Evolutionary conservation across 2,113 vertebrate species (phyloP).

Genomic region (Actinemys pallida): DNA sequence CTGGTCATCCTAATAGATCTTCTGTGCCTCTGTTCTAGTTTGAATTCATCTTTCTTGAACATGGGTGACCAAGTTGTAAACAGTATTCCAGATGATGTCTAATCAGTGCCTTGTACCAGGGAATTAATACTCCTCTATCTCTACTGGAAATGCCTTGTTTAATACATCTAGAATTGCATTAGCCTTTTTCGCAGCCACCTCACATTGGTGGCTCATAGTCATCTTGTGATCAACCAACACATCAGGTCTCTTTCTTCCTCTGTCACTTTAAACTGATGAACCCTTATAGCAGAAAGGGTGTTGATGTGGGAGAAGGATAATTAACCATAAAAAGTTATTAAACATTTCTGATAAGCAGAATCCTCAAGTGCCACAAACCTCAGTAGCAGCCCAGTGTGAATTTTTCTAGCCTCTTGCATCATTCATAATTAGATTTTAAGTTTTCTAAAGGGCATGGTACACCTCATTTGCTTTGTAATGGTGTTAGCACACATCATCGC

Average conservation of each 20-base stretch:
- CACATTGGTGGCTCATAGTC: not conserved
- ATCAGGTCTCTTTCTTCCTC: not conserved
- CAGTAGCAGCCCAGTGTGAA: not conserved
- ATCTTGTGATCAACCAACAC: not conserved
- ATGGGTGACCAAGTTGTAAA: not conserved
- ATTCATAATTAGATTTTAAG: not conserved
- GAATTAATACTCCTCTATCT: not conserved
- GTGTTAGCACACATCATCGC: not conserved
- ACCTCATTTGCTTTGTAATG: not conserved
- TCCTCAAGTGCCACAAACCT: not conserved
- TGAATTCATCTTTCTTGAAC: too few relatives aligned
- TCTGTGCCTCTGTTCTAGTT: too few relatives aligned
- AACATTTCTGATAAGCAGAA: not conserved
- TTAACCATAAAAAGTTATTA: not conserved
- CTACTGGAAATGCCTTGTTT: not conserved
- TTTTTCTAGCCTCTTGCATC: not conserved
- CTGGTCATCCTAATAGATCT: too few relatives aligned
- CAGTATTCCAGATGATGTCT: not conserved
- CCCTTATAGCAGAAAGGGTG: not conserved
- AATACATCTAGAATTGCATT: not conserved
- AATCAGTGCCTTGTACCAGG: not conserved
- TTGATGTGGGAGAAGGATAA: not conserved
- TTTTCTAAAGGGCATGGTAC: not conserved
- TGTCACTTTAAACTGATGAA: not conserved
- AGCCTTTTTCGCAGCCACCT: not conserved